These are phyloP conservation scores for Bugula neritina DNA, from an alignment of 2,888 invertebrate genomes.

Conservation along the genomic window DNA sequence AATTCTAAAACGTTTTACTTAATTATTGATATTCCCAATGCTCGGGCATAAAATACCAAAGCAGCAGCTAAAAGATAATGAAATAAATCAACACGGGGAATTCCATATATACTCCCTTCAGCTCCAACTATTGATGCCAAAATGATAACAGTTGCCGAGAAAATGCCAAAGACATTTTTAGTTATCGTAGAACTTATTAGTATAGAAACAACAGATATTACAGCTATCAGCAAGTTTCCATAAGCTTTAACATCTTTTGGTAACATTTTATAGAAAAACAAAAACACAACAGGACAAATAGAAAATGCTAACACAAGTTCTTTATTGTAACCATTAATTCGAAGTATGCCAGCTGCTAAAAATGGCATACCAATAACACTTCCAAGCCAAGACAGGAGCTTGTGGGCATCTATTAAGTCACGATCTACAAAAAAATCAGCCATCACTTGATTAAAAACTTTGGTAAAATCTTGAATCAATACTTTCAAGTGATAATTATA, in stretches of 20 bases:
- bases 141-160: conserved; percentile 29
- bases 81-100: conserved; percentile 41
- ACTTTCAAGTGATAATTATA: too few relatives aligned
- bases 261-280: neutral
- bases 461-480: too few relatives aligned
- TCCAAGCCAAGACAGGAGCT: conserved; percentile 38
- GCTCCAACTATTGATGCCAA: conserved; percentile 36
- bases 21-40: neutral
- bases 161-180: conserved; percentile 37
- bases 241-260: conserved; percentile 32
- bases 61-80: conserved; percentile 42
- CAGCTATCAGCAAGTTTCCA: conserved; percentile 38
- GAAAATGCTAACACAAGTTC: neutral
- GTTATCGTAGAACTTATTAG: conserved; percentile 35
- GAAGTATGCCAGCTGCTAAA: conserved; percentile 37
- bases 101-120: conserved; percentile 35
- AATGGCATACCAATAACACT: conserved; percentile 40
- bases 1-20: too few relatives aligned
- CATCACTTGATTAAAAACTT: too few relatives aligned
- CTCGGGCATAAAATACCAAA: conserved; percentile 32
- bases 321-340: neutral
- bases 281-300: neutral
- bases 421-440: neutral
- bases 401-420: conserved; percentile 34
- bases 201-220: conserved; percentile 41